Base-by-base conservation (phyloP, 1,140 invertebrate genomes). In the Phthorimaea operculella region DNA sequence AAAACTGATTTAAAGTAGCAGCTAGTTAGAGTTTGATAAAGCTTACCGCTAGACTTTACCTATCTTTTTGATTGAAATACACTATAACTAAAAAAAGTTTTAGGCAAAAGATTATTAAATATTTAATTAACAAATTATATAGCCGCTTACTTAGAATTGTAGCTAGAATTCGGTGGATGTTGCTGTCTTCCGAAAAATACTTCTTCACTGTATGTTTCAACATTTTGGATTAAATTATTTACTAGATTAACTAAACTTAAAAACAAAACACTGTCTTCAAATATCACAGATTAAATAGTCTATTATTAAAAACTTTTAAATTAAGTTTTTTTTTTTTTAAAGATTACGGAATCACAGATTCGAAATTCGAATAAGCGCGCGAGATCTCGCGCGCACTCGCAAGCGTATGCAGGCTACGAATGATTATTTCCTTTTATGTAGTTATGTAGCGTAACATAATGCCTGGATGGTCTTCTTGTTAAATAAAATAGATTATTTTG, bases 181-280 rank as follows among this genome's bases (percentile, higher is more conserved):
- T 83, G 52, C 79, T 80, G 51, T 77, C 79, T 57, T 83, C 73
- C 1, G 76, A 70, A 66, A 66, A 83, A 72, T 83, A 83, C 59
- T 79, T 80, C 69, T 79, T 83, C 68, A 79, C 78, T 54, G 74
- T 79, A 49, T 79, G 75, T 56, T 83, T 79, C 36, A 83, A 74
- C 79, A 83, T 83, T 73, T 70, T 76, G 45, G 42, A 33, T 39
- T 39, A 28, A 28, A 28, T 28, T 28, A 28, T 28, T 28, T 28
- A 28, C 21, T 28, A 28, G 6, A 2, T 39, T 9, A 39, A 39
- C 3, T 39, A 9, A n/a, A 39, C 36, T 39, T 39, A 39, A 39
- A 39, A 39, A 39, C 10, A 39, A 39, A 39, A 39, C 36, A 39
- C 36, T 39, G 36, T 39, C 8, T n/a, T 10, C 36, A 39, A 28